Base-by-base conservation (phyloP, 2,888 invertebrate genomes). In the Amphipyra berbera region DNA sequence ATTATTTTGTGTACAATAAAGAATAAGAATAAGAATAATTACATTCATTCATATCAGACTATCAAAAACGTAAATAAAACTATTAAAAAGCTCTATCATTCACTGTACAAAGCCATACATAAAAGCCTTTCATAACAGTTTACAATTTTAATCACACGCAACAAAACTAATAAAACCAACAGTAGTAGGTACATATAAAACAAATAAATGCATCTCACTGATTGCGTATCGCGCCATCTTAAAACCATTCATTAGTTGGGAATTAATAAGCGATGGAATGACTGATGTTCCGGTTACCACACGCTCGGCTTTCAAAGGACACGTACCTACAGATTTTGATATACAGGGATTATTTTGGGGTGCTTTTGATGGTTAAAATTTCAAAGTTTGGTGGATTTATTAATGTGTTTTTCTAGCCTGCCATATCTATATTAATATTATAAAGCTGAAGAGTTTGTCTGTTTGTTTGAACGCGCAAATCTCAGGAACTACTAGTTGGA, bases 221-320 rank as follows among this genome's bases (percentile, higher is more conserved):
- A 73, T 72, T 63, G 65, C 66, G 64, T 59, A 73, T 73, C 66
- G 53, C 68, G 64, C 69, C 67, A 58, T 64, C 78, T 76, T 59
- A 67, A 68, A 81, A 80, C 78, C 79, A 68, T 75, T 81, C 75
- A 81, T 82, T 80, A 83, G 70, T 68, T 66, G 61, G 61, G 73
- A 78, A 78, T 78, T 81, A 83, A 79, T 81, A 84, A 81, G 68
- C 49, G 79, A 71, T 57, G 68, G 78, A 75, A 73, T 82, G 76
- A 82, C 62, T 80, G 78, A 81, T 68, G 61, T 57, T 60, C 54
- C 49, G 61, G 61, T 57, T 30, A 30, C 70, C 50, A 70, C 45
- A 50, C 38, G 7, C 13, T 58, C 35, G 0, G 14, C 0, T 42
- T 61, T 58, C 59, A 37, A 47, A 47, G 47, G 63, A 75, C 27